phyloP scores from a whole-genome alignment of 2,888 invertebrate genomes.

The Cataglyphis altisquamis region DNA sequence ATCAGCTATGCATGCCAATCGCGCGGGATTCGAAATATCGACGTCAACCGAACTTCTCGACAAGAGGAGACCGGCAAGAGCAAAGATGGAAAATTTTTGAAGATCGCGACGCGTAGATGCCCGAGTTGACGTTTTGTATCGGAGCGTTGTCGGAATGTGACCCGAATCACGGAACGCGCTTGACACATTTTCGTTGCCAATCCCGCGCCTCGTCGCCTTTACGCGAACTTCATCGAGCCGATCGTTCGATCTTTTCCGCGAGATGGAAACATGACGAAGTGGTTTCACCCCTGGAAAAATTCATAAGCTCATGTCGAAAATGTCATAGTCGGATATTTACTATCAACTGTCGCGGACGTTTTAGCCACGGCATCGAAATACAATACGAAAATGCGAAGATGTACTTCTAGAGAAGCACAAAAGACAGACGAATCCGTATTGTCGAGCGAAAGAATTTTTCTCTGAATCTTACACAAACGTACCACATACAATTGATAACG shows the following conservation, averaged over 20 bases:
- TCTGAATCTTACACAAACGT: background rate
- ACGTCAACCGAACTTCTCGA: conserved; percentile 41
- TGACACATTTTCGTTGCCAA: conserved; percentile 66
- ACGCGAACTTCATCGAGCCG: conserved; percentile 58
- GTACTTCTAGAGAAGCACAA: background rate
- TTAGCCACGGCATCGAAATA: background rate
- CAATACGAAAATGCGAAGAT: background rate
- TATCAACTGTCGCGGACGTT: conserved; percentile 39
- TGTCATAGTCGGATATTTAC: conserved; percentile 26
- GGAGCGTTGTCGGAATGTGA: conserved; percentile 61
- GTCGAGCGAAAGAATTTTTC: conserved; percentile 9
- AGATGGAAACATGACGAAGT: conserved; percentile 46
- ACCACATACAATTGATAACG: background rate
- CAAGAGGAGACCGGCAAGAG: conserved; percentile 20
- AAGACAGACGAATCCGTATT: background rate
- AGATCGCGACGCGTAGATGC: conserved; percentile 40
- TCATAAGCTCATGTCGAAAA: conserved; percentile 58
- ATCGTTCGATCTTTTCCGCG: conserved; percentile 49
- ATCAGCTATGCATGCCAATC: conserved; percentile 16
- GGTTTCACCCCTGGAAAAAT: conserved; percentile 31
- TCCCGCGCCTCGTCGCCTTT: conserved; percentile 46
- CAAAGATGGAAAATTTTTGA: conserved; percentile 54
- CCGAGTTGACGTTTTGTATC: conserved; percentile 55
- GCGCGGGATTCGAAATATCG: conserved; percentile 36
- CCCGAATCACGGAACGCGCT: conserved; percentile 60